Conservation (phyloP, 2,113 vertebrate species). For the Nannobrachium achirus region DNA sequence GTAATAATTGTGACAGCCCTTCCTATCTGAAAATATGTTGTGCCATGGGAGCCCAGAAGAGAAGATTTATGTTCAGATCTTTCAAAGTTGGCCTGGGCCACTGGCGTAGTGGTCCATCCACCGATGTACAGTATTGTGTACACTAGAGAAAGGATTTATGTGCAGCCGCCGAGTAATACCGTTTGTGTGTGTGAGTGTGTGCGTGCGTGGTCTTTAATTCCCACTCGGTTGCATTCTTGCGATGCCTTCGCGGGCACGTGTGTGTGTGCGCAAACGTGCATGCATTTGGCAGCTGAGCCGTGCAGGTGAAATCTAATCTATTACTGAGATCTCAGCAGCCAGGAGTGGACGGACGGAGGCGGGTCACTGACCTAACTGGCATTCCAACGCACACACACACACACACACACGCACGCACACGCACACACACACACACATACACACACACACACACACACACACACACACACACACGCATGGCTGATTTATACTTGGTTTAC, state of each 20-base stretch:
- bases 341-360: slow-evolving; percentile 6
- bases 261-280: background rate
- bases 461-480: too few species aligned
- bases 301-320: slow-evolving; percentile 41
- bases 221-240: background rate
- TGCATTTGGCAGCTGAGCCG: background rate
- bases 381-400: slow-evolving; percentile 8
- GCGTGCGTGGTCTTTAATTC: too few species aligned
- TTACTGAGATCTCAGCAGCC: slow-evolving; percentile 16
- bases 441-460: background rate
- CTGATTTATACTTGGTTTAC: background rate
- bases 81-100: background rate
- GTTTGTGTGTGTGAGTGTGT: slow-evolving; percentile 41
- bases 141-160: too few species aligned
- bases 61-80: too few species aligned
- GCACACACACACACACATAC: slow-evolving; percentile 9
- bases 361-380: slow-evolving; percentile 24
- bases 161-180: too few species aligned
- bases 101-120: too few species aligned
- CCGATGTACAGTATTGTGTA: too few species aligned
- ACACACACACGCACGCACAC: background rate
- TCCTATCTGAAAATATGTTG: too few species aligned
- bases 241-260: background rate
- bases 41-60: too few species aligned
- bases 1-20: too few species aligned